Evolutionary conservation across 2,113 vertebrate species (phyloP), one percentile per base, ranked within the genome.

Genomic region (Rhinichthys klamathensis): DNA sequence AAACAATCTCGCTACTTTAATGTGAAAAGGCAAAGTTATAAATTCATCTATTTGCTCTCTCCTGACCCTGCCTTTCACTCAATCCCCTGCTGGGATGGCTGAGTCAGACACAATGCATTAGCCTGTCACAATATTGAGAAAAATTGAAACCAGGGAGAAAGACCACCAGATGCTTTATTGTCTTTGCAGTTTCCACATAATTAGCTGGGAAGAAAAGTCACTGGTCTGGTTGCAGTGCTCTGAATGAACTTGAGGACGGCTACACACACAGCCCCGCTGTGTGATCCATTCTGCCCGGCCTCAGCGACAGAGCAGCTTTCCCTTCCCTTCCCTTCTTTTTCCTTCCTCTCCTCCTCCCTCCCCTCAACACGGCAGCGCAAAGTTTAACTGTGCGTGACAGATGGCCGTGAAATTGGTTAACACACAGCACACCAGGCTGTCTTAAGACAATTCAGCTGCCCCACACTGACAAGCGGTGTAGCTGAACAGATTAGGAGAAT

Each of bases 41-140:
- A 98, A 99, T 99, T 99, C 98, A 99, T 99, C 96, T 97, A 95
- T 99, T 98, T 98, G 97, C 97, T 98, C 97, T 96, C 94, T 91
- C 91, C 95, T 97, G 98, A 99, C 97, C 97, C 95, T 93, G 91
- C 93, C 96, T 94, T 97, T 95, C 95, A 93, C 93, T 91, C 91
- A 92, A 94, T 93, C 93, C 95, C 93, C 91, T 93, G 92, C 94
- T 91, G 96, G 94, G 95, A 93, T 95, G 90, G 93, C 94, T 93
- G 94, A 95, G 94, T 95, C 96, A 94, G 95, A 94, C 94, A 97
- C 97, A 97, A 98, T 98, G 96, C 96, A 94, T 96, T 96, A 93
- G 94, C 94, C 97, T 98, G 97, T 98, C 97, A 98, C 96, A 96
- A 96, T 95, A 96, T 95, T 95, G 96, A 97, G 96, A 96, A 95